These are phyloP conservation scores for Platypus cylindrus DNA, from an alignment of 2,888 invertebrate genomes.

Conservation along the genomic window DNA sequence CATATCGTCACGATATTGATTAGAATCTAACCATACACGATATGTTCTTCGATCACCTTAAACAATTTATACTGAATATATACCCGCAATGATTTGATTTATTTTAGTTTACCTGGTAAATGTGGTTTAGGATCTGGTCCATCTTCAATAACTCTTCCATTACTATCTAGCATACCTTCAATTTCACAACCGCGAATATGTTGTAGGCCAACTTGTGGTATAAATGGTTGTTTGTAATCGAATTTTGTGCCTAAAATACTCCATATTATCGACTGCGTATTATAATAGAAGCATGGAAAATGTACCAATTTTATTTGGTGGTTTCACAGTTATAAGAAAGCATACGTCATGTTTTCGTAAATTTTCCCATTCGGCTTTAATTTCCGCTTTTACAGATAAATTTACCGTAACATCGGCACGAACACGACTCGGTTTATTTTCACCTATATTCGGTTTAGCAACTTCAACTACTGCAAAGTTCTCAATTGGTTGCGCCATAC, in stretches of 20 bases:
- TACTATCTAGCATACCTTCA: slow-evolving; percentile 93
- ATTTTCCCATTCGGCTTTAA: slow-evolving; percentile 95
- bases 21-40: slow-evolving; percentile 89
- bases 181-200: slow-evolving; percentile 96
- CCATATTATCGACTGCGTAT: no score
- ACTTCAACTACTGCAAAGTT: slow-evolving; percentile 93
- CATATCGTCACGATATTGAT: slow-evolving; percentile 92
- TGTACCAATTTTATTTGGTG: slow-evolving; percentile 67
- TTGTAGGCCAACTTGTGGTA: slow-evolving; percentile 82
- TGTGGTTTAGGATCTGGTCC: slow-evolving; percentile 82
- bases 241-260: slow-evolving; percentile 55
- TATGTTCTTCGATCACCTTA: slow-evolving; percentile 35
- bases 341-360: slow-evolving; percentile 96
- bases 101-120: slow-evolving; percentile 50
- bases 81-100: not conserved
- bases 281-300: not conserved
- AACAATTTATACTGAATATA: not conserved
- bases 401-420: slow-evolving; percentile 91
- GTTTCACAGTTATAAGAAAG: slow-evolving; percentile 85
- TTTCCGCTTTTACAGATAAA: slow-evolving; percentile 77
- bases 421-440: slow-evolving; percentile 89
- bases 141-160: slow-evolving; percentile 93
- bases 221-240: slow-evolving; percentile 70
- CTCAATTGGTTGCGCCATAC: slow-evolving; percentile 93
- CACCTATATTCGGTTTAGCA: slow-evolving; percentile 81